Evolutionary conservation across 1,140 invertebrate species (phyloP).

Genomic region (Brachionus sp.): DNA sequence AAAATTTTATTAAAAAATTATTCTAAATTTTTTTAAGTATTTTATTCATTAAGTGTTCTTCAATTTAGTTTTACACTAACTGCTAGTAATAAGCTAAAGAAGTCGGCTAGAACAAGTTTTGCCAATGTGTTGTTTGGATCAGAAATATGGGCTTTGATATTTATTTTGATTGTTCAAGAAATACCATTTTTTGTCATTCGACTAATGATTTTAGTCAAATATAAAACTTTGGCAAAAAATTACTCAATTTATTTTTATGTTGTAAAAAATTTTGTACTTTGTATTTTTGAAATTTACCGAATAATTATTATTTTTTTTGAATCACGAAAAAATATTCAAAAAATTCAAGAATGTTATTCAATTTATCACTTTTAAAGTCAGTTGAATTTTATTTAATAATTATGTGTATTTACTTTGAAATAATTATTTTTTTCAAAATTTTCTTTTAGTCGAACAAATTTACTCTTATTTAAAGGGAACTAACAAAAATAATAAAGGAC

Average conservation of each 20-base stretch:
- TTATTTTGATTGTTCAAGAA: background rate
- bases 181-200: slow-evolving; percentile 44
- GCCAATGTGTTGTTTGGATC: background rate
- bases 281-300: slow-evolving; percentile 35
- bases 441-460: too few species aligned
- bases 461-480: too few species aligned
- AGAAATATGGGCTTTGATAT: slow-evolving; percentile 34
- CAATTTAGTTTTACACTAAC: slow-evolving; percentile 40
- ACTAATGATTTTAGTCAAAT: slow-evolving; percentile 10
- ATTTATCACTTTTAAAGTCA: slow-evolving; percentile 7
- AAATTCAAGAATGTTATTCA: background rate
- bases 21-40: background rate
- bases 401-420: background rate
- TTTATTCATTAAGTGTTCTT: slow-evolving; percentile 21
- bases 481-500: too few species aligned
- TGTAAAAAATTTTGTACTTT: slow-evolving; percentile 34
- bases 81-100: background rate
- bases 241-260: slow-evolving; percentile 44
- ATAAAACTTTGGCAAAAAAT: slow-evolving; percentile 1
- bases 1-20: background rate
- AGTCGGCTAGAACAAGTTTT: background rate
- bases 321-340: background rate
- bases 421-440: too few species aligned
- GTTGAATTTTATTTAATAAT: too few species aligned
- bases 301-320: slow-evolving; percentile 19